Conservation (phyloP, 2,888 invertebrate species). For the Lepidochrysops patricia region DNA sequence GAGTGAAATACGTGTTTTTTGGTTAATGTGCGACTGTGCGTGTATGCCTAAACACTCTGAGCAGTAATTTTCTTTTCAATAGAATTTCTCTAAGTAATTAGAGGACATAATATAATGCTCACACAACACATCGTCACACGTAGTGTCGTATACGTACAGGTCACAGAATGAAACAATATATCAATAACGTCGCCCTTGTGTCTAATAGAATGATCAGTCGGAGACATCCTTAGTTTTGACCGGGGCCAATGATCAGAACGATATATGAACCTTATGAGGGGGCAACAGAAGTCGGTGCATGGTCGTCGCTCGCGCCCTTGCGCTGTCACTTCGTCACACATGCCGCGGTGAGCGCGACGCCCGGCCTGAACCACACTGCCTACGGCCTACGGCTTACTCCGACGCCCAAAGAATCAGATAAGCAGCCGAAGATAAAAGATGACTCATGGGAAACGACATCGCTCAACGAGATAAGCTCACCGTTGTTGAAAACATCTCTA, state of each 20-base stretch:
- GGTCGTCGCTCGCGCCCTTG: constrained; percentile 17
- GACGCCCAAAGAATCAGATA: constrained; percentile 43
- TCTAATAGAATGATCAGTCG: constrained; percentile 8
- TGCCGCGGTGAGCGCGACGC: constrained; percentile 21
- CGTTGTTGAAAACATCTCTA: constrained; percentile 18
- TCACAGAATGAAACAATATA: constrained; percentile 25
- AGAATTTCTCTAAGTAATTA: neutral
- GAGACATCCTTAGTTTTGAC: constrained; percentile 8
- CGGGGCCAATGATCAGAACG: neutral
- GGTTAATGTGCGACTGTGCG: neutral
- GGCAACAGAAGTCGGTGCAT: constrained; percentile 22
- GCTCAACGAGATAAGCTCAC: constrained; percentile 30
- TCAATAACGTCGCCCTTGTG: constrained; percentile 13
- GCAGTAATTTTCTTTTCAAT: neutral
- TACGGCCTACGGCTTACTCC: constrained; percentile 24
- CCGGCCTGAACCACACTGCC: constrained; percentile 28
- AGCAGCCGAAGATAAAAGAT: constrained; percentile 47
- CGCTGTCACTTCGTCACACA: constrained; percentile 26
- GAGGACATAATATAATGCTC: neutral
- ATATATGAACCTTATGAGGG: constrained; percentile 25
- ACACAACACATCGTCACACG: constrained; percentile 4
- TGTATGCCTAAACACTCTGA: neutral
- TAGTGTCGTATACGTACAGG: constrained; percentile 17
- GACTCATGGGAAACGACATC: constrained; percentile 42
- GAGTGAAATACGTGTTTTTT: neutral